phyloP scores from a whole-genome alignment of 2,888 invertebrate genomes.

The Mongoloraphidia duomilia region DNA sequence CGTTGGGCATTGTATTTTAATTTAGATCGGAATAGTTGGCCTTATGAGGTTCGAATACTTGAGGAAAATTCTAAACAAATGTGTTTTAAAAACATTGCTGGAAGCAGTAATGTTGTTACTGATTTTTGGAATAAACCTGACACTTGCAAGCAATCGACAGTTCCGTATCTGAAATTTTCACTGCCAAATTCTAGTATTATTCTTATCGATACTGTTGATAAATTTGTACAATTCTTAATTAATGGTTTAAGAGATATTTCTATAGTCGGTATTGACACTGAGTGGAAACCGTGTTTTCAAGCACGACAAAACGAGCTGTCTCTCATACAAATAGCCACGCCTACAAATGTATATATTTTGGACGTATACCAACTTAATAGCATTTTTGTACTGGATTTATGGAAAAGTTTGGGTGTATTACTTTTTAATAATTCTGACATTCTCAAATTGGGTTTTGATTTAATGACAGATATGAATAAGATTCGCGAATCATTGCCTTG shows the following conservation, averaged over 20 bases:
- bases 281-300: slow-evolving; percentile 80
- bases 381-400: slow-evolving; percentile 33
- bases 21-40: slow-evolving; percentile 41
- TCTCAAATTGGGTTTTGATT: slow-evolving; percentile 54
- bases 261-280: slow-evolving; percentile 72
- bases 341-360: slow-evolving; percentile 55
- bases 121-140: slow-evolving; percentile 33
- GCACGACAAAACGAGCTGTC: slow-evolving; percentile 54
- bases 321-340: slow-evolving; percentile 68
- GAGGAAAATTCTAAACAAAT: slow-evolving; percentile 23
- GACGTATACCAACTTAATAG: slow-evolving; percentile 54
- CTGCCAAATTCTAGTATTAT: slow-evolving; percentile 39
- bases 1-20: slow-evolving; percentile 56
- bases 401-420: slow-evolving; percentile 47
- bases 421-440: slow-evolving; percentile 66
- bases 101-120: slow-evolving; percentile 24
- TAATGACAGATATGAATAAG: slow-evolving; percentile 42
- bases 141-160: slow-evolving; percentile 20
- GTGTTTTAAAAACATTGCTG: slow-evolving; percentile 19
- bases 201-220: slow-evolving; percentile 41
- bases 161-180: slow-evolving; percentile 37
- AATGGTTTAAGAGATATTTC: slow-evolving; percentile 31
- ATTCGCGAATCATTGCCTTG: slow-evolving; percentile 41
- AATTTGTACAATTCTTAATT: slow-evolving; percentile 46
- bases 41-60: slow-evolving; percentile 31